Conservation (phyloP, 2,797 vertebrate genomes). For the Eremophila alpestris region DNA sequence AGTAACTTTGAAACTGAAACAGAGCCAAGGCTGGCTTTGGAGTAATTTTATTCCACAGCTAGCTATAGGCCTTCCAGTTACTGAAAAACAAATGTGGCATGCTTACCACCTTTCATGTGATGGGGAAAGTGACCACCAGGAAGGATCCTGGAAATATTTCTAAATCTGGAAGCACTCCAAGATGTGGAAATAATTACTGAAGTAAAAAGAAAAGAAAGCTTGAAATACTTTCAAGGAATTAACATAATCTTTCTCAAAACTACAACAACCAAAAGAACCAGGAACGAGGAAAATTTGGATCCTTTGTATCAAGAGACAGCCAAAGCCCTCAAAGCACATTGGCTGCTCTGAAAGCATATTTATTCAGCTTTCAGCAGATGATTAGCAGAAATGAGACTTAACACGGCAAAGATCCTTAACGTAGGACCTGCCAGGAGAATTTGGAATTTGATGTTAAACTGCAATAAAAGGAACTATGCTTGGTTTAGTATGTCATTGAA, state of each 20-base stretch:
- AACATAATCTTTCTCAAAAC: conserved; percentile 43
- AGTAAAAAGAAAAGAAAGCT: neutral
- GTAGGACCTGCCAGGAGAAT: neutral
- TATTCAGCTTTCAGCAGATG: conserved; percentile 44
- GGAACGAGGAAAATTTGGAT: conserved; percentile 26
- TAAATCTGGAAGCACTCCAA: neutral
- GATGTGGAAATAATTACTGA: conserved; percentile 16
- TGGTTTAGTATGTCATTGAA: neutral
- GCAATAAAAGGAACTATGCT: neutral
- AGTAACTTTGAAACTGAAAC: conserved; percentile 60
- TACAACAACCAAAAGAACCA: conserved; percentile 19
- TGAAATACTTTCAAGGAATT: conserved; percentile 26
- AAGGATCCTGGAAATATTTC: conserved; percentile 14
- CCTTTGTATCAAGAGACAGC: neutral
- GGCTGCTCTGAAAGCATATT: conserved; percentile 37
- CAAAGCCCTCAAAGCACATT: conserved; percentile 30
- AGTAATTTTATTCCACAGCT: conserved; percentile 17
- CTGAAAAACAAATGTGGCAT: neutral
- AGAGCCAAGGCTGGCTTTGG: conserved; percentile 45
- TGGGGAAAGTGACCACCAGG: neutral
- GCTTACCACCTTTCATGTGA: neutral
- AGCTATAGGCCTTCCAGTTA: neutral
- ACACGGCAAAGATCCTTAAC: neutral
- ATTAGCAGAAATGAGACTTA: conserved; percentile 25
- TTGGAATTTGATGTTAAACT: neutral